Percentiles rank a stretch among this genome's conserved stretches.
These are phyloP conservation scores for Rhadina sibilatrix DNA, from an alignment of 2,113 vertebrate species.

Conservation along the genomic window DNA sequence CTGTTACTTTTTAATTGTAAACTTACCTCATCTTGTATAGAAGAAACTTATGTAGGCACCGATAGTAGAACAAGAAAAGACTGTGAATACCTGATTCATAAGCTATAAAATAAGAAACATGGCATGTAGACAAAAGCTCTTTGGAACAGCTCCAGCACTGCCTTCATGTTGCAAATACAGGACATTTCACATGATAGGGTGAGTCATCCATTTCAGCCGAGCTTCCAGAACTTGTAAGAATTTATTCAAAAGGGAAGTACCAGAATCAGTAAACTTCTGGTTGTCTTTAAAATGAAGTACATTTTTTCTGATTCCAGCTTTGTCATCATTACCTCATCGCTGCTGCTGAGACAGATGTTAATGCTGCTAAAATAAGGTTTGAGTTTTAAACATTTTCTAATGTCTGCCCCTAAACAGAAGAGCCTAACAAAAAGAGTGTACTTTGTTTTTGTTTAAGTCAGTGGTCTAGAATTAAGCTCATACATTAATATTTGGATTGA, in stretches of 20 bases:
- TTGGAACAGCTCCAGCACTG: neutral
- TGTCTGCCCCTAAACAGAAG: neutral
- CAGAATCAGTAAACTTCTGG: neutral
- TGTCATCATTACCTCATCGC: neutral
- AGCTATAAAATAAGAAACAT: neutral
- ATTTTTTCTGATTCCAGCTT: neutral
- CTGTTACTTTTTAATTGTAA: neutral
- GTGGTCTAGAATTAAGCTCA: neutral
- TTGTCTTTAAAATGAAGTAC: neutral
- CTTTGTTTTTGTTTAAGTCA: neutral
- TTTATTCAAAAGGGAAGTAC: neutral
- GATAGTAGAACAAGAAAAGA: neutral
- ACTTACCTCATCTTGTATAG: neutral
- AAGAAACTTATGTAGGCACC: neutral
- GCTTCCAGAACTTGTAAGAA: neutral
- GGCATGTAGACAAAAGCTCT: neutral
- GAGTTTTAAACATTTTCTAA: neutral
- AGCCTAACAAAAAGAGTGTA: neutral
- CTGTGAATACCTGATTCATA: neutral
- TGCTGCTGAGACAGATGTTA: neutral
- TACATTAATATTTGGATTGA: neutral
- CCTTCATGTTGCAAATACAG: neutral
- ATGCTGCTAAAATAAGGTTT: neutral
- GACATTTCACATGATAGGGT: neutral
- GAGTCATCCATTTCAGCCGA: neutral